Conservation (phyloP, 2,113 vertebrate genomes). For the Mus spicilegus region DNA sequence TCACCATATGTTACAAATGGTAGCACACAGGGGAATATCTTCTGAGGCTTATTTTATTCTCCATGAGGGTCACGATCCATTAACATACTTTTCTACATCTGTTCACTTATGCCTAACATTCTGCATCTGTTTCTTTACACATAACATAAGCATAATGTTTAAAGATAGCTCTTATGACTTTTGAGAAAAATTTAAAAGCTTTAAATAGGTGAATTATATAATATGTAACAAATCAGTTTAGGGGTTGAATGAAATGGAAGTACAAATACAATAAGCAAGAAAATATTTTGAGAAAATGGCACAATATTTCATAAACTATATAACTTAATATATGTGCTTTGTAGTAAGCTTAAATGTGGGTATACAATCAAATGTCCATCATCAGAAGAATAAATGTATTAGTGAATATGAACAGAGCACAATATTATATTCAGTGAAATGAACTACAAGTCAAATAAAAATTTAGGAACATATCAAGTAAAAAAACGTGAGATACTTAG, state of each 20-base stretch:
- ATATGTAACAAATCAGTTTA: slow-evolving; percentile 54
- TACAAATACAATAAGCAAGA: slow-evolving; percentile 27
- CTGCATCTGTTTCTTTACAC: not conserved
- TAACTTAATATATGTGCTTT: not conserved
- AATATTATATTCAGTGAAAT: slow-evolving; percentile 38
- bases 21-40: not conserved
- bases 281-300: slow-evolving; percentile 43
- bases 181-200: slow-evolving; percentile 56
- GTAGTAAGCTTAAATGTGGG: slow-evolving; percentile 26
- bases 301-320: not conserved
- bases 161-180: slow-evolving; percentile 35
- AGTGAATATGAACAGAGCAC: not conserved
- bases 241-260: slow-evolving; percentile 31
- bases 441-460: slow-evolving; percentile 43
- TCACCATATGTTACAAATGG: not conserved
- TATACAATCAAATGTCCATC: slow-evolving; percentile 26
- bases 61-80: not conserved
- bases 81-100: slow-evolving; percentile 21
- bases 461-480: slow-evolving; percentile 40
- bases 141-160: slow-evolving; percentile 17
- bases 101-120: slow-evolving; percentile 9
- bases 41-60: slow-evolving; percentile 41
- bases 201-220: slow-evolving; percentile 37
- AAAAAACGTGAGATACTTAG: slow-evolving; percentile 16
- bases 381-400: not conserved